Evolutionary conservation across 2,113 vertebrate genomes (phyloP), one percentile per base, ranked within the genome.

Genomic region (Dunckerocampus dactyliophorus): DNA sequence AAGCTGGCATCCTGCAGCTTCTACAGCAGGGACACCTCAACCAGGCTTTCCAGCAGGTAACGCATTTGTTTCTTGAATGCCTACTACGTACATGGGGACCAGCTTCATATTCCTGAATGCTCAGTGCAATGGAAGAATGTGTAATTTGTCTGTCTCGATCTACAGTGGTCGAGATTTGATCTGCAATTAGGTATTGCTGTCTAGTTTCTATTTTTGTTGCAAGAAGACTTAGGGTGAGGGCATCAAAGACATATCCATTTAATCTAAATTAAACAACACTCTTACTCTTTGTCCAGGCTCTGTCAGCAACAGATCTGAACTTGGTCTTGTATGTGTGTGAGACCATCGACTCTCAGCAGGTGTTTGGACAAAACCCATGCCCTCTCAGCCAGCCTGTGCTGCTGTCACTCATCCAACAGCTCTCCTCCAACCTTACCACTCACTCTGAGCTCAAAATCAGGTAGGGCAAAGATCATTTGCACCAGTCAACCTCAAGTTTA

Each of bases 11-110:
- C 70, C 88, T 99, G 62, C 95, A 95, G 87, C 89, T 98, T 58
- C 90, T 99, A 37, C 97, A 99, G 85, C 96, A 98, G 85, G 97
- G 97, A 62, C 94, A 96, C 72, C 92, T 99, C 84, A 99, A 99
- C 79, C 95, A 99, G 86, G 97, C 97, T 67, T 99, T 99, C 81
- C 96, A 99, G 85, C 96, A 99, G 96, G 97, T 98, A 75, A 69
- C 16, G 20, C 54, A 4, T 60, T 14, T 14, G 4, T 2, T 14
- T 2, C 13, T 43, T 43, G 8, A 39, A 14, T 8, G 4, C 4
- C 39, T 43, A 3, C 39, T 43, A 43, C 39, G 5, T 43, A 14
- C 39, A 43, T 14, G 13, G 11, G 39, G 39, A 3, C 8, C 37
- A 39, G 11, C 9, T 12, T 39, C 6, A 9, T 37, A 37, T 9